Evolutionary conservation across 2,113 vertebrate species (phyloP).

Genomic region (Orientallactaga bullata): DNA sequence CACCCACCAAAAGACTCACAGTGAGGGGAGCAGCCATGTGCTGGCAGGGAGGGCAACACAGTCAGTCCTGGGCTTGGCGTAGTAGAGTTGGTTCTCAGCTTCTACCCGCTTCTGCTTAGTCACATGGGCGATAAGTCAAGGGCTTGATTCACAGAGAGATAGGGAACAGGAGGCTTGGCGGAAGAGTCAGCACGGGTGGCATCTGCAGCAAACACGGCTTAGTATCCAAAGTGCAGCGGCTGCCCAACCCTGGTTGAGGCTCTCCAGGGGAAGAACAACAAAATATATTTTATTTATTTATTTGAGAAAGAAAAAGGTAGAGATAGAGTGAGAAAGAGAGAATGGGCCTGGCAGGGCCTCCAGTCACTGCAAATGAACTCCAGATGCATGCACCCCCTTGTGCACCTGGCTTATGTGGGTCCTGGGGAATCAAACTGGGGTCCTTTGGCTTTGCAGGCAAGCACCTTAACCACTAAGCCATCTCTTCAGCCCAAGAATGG

Average conservation of each 20-base stretch:
- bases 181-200: background rate
- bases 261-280: too few relatives aligned
- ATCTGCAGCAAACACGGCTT: background rate
- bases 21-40: background rate
- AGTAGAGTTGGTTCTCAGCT: background rate
- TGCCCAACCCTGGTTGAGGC: background rate
- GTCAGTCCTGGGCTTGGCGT: background rate
- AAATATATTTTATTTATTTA: too few relatives aligned
- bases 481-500: too few relatives aligned
- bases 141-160: conserved; percentile 20
- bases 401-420: too few relatives aligned
- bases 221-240: accelerated
- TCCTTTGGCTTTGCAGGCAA: too few relatives aligned
- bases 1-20: background rate
- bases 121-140: background rate
- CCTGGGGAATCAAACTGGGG: too few relatives aligned
- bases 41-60: background rate
- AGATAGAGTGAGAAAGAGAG: too few relatives aligned
- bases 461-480: too few relatives aligned
- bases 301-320: too few relatives aligned
- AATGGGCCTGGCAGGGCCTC: too few relatives aligned
- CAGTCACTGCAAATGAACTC: too few relatives aligned
- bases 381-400: too few relatives aligned
- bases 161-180: background rate
- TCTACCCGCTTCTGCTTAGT: background rate